phyloP scores from a whole-genome alignment of 2,797 vertebrate genomes.

The Benthosema pterotum region DNA sequence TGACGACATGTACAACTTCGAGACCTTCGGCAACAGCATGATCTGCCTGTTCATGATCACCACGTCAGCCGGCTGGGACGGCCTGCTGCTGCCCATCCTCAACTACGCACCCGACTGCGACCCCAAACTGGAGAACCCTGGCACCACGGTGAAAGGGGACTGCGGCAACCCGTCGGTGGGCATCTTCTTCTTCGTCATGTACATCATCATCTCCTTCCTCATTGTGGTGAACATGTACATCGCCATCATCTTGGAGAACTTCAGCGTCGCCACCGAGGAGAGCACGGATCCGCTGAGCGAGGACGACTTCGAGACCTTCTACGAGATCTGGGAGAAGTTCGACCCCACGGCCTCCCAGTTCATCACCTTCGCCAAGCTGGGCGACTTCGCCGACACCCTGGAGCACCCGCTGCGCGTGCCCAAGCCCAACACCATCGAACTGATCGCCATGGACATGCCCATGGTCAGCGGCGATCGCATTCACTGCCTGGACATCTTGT shows the following conservation, averaged over 20 bases:
- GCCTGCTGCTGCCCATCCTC: conserved; percentile 93
- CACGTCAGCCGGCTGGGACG: conserved; percentile 97
- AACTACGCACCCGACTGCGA: conserved; percentile 96
- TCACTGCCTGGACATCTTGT: conserved; percentile 98
- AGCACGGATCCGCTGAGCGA: conserved; percentile 97
- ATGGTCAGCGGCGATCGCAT: conserved; percentile 99
- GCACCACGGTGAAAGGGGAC: conserved; percentile 92
- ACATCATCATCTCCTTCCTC: conserved; percentile 99
- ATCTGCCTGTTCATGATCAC: conserved; percentile 99
- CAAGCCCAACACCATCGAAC: conserved; percentile 98
- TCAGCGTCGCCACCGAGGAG: conserved; percentile 98
- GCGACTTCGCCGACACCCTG: conserved; percentile 95
- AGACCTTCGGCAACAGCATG: conserved; percentile 99
- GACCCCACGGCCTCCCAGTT: conserved; percentile 98
- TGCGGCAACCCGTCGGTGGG: conserved; percentile 98
- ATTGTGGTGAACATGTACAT: conserved; percentile 99
- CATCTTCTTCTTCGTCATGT: conserved; percentile 99
- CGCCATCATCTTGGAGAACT: conserved; percentile 99
- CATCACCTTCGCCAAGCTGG: conserved; percentile 94
- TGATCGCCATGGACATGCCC: conserved; percentile 98
- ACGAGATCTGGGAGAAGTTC: conserved; percentile 99
- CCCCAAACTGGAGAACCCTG: conserved; percentile 90
- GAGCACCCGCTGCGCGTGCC: conserved; percentile 96
- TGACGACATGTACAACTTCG: conserved; percentile 99
- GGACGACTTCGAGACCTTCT: conserved; percentile 99